These are phyloP conservation scores for Willisornis vidua DNA, from an alignment of 2,113 vertebrate genomes.

Conservation along the genomic window DNA sequence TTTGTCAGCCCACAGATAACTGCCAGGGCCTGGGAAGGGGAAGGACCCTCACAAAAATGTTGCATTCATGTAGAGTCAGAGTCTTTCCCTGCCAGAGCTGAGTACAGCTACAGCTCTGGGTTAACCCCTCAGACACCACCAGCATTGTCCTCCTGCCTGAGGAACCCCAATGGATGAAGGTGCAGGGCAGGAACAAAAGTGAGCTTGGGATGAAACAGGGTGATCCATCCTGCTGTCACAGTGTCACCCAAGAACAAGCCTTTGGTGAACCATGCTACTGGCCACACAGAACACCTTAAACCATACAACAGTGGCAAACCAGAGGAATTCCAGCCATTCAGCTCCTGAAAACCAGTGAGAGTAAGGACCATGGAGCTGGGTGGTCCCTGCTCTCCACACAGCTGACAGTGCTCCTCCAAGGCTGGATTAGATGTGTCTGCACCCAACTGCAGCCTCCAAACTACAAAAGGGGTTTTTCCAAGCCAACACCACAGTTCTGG, in stretches of 20 bases:
- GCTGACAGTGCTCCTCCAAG: neutral
- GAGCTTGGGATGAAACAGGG: fast-evolving
- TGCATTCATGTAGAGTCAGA: neutral
- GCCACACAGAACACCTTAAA: neutral
- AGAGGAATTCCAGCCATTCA: fast-evolving
- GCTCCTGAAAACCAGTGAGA: neutral
- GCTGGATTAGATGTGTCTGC: neutral
- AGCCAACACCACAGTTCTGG: fast-evolving
- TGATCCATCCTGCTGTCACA: fast-evolving
- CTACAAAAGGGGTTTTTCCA: neutral
- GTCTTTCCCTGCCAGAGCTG: neutral
- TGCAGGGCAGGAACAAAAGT: neutral
- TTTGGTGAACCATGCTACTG: fast-evolving
- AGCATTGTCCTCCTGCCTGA: fast-evolving
- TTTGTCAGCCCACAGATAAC: conserved; percentile 35
- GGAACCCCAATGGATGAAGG: neutral
- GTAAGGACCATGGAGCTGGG: fast-evolving
- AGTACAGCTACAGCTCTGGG: neutral
- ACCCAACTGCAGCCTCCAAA: neutral
- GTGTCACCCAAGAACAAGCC: neutral
- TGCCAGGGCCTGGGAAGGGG: conserved; percentile 40
- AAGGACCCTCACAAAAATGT: conserved; percentile 6
- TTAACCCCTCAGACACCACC: neutral
- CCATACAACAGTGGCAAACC: neutral
- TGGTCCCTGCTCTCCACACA: fast-evolving